Base-by-base conservation (phyloP, 2,888 invertebrate species). In the Eulithis prunata region DNA sequence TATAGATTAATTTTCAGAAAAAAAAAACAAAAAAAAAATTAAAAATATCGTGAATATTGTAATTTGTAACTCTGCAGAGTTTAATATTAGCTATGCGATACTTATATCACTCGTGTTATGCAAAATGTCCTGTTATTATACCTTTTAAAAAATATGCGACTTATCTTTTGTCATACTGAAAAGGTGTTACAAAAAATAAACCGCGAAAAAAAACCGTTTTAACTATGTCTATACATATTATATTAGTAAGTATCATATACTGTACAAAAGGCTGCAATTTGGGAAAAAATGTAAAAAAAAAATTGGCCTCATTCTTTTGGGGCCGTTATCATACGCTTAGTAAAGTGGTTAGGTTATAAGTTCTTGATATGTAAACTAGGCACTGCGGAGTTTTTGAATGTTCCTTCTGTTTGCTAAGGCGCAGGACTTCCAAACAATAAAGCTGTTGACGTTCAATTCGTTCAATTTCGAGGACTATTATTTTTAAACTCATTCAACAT, bases 261-360 rank as follows among this genome's bases (percentile, higher is more conserved):
- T 91, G 89, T 91, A 90, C 89, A 89, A 90, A 91, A 88, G 88
- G 89, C 87, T 87, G 87, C 87, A 87, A 87, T 85, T 86, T 87
- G 86, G 87, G 82, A 85, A 87, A 87, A 90, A 87, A 87, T 87
- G 85, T 87, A 88, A 90, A 88, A 89, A 78, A 89, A 89, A 88
- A 87, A 12, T 82, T 84, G 88, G 88, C 83, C 87, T 83, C 88
- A 81, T 83, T 85, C 84, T 81, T 76, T 81, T 87, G 90, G 85
- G 90, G 87, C 85, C 85, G 84, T 78, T 87, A 87, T 84, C 85
- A 91, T 93, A 92, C 92, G 92, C 92, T 93, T 93, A 93, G 90
- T 91, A 88, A 91, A 85, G 83, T 87, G 86, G 83, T 82, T 91
- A 91, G 90, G 87, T 89, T 86, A 79, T 90, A 90, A 90, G 90